Evolutionary conservation across 2,888 invertebrate species (phyloP), one percentile per base, ranked within the genome.

Genomic region (Biston betularia): DNA sequence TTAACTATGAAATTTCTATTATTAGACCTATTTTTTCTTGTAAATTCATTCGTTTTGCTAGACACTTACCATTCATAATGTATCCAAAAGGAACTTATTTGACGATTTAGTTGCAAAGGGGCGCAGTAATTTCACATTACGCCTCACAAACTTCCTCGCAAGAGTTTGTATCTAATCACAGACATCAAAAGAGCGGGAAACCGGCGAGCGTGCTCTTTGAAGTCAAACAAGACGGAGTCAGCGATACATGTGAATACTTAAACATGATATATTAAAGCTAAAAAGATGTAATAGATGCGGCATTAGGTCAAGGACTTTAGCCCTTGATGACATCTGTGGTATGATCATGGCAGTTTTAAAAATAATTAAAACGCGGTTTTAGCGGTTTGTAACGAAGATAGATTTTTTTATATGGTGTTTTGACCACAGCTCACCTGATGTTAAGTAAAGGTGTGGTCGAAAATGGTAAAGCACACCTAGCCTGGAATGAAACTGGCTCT

Each of bases 101-200:
- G 50, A 48, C 15, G 48, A 54, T 48, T 4, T 24, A 45, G 10
- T 10, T 33, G 50, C 60, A 60, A 60, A 59, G 24, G 57, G 50
- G 15, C 65, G 53, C 59, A 50, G 42, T 55, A 38, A 65, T 60
- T 60, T 54, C 46, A 57, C 48, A 54, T n/a, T 46, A 58, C 60
- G 61, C 44, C 46, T 60, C 65, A 11, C 44, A 60, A 65, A 61
- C 50, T 46, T 58, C 46, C 34, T 45, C 40, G 35, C 60, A 9
- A 49, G 42, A 65, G 56, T 60, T 60, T 60, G 50, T 56, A 60
- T 65, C 50, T 56, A 65, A 65, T 65, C 65, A 40, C 65, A 40
- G 46, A 61, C 60, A 61, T 65, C 60, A 65, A 61, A 65, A 59
- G 60, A 56, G 15, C 55, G n/a, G 65, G 52, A 40, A 50, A 38